Evolutionary conservation across 1,140 invertebrate species (phyloP).

Genomic region (Metopolophium dirhodum): DNA sequence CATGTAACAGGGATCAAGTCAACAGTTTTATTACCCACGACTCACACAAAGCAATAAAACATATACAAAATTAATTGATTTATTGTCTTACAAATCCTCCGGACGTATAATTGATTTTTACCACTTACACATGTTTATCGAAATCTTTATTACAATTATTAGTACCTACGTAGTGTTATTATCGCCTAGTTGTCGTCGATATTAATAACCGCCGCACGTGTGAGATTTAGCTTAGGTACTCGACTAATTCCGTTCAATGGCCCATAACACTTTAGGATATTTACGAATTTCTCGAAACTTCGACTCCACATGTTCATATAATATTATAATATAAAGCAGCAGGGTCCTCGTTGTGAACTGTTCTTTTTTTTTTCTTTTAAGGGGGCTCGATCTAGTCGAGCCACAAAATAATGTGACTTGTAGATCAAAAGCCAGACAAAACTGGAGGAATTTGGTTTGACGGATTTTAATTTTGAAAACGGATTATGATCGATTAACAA

Average conservation of each 20-base stretch:
- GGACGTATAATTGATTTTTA: background rate
- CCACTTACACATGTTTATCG: background rate
- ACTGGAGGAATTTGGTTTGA: too few relatives aligned
- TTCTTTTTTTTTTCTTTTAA: background rate
- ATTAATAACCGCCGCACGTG: background rate
- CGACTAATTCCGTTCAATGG: background rate
- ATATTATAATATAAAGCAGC: background rate
- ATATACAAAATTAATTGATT: background rate
- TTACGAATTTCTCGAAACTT: background rate
- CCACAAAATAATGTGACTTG: too few relatives aligned
- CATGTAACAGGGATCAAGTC: background rate
- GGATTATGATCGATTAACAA: too few relatives aligned
- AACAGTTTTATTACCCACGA: background rate
- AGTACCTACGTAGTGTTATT: background rate
- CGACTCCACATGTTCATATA: background rate
- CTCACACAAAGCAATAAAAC: background rate
- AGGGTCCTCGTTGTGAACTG: background rate
- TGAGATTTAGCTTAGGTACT: background rate
- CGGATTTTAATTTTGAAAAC: too few relatives aligned
- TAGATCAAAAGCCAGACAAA: too few relatives aligned
- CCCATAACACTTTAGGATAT: background rate
- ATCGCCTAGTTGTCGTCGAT: background rate
- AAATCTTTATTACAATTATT: background rate
- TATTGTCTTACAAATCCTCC: background rate
- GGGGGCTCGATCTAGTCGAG: too few relatives aligned